These are phyloP conservation scores for Ips typographus DNA, from an alignment of 1,140 invertebrate species.

Conservation along the genomic window DNA sequence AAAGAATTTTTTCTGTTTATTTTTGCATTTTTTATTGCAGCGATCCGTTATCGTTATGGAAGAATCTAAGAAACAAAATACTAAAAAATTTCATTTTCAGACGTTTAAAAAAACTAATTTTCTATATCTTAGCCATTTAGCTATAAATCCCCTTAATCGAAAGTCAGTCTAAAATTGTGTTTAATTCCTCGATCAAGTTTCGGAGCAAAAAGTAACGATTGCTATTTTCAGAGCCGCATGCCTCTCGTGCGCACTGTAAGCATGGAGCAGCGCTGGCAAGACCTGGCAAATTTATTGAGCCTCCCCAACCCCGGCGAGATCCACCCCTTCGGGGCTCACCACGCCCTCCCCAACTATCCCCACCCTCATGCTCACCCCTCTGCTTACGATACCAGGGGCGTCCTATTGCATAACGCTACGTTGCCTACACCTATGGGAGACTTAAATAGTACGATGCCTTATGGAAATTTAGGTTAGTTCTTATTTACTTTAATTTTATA, in stretches of 20 bases:
- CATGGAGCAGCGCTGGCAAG: slow-evolving; percentile 89
- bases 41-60: no score
- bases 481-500: slow-evolving; percentile 19
- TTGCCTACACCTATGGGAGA: slow-evolving; percentile 64
- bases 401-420: slow-evolving; percentile 67
- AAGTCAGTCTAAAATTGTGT: no score
- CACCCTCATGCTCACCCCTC: slow-evolving; percentile 52
- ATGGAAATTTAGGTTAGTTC: slow-evolving; percentile 57
- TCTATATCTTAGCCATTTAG: no score
- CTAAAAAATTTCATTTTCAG: no score
- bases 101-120: no score
- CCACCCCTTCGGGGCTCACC: slow-evolving; percentile 54
- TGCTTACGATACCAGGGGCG: slow-evolving; percentile 57
- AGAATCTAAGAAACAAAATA: no score
- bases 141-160: no score
- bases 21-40: no score
- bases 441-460: slow-evolving; percentile 60
- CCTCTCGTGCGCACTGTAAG: slow-evolving; percentile 77
- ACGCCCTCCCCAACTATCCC: slow-evolving; percentile 52
- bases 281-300: slow-evolving; percentile 78
- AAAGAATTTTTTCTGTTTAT: no score
- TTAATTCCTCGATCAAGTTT: no score
- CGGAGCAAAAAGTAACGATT: slow-evolving; percentile 21
- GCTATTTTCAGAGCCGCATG: slow-evolving; percentile 63
- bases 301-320: slow-evolving; percentile 63